Conservation (phyloP, 37 sponge, comb jelly and placozoan genomes). For the Agelas oroides region DNA sequence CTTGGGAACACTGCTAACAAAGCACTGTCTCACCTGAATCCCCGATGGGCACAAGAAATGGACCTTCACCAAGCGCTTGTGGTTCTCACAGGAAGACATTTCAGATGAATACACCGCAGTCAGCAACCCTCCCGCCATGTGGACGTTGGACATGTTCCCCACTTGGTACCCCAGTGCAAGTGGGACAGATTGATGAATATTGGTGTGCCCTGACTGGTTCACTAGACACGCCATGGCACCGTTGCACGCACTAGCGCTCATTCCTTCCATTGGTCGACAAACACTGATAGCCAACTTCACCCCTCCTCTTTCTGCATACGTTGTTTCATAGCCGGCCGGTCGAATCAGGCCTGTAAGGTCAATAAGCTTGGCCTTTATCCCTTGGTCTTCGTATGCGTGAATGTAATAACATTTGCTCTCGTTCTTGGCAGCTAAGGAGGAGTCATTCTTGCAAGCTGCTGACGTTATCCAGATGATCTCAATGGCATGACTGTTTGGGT, state of each 20-base stretch:
- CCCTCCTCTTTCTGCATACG: constrained; percentile 5
- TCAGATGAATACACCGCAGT: constrained; percentile 9
- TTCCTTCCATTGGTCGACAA: constrained; percentile 50
- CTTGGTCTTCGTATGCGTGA: constrained; percentile 20
- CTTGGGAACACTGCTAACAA: too few relatives aligned
- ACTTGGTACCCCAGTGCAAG: not conserved
- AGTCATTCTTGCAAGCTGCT: constrained; percentile 57
- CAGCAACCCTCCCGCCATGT: constrained; percentile 18
- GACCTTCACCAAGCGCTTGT: constrained; percentile 17
- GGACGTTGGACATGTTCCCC: constrained; percentile 1
- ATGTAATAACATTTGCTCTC: constrained; percentile 79
- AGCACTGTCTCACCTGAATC: constrained; percentile 50
- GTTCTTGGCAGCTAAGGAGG: not conserved
- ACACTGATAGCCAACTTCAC: constrained; percentile 39
- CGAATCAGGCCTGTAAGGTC: constrained; percentile 66
- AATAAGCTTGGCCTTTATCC: constrained; percentile 52
- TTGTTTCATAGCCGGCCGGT: constrained; percentile 43
- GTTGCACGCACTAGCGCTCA: not conserved
- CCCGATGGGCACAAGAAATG: constrained; percentile 55
- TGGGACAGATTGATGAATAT: not conserved
- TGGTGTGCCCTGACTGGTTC: not conserved
- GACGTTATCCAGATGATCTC: constrained; percentile 76
- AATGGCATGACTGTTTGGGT: constrained; percentile 28
- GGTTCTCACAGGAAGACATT: not conserved
- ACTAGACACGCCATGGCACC: constrained; percentile 41